These are phyloP conservation scores for Lanistes nyassanus DNA, from an alignment of 1,140 invertebrate species.

Conservation along the genomic window DNA sequence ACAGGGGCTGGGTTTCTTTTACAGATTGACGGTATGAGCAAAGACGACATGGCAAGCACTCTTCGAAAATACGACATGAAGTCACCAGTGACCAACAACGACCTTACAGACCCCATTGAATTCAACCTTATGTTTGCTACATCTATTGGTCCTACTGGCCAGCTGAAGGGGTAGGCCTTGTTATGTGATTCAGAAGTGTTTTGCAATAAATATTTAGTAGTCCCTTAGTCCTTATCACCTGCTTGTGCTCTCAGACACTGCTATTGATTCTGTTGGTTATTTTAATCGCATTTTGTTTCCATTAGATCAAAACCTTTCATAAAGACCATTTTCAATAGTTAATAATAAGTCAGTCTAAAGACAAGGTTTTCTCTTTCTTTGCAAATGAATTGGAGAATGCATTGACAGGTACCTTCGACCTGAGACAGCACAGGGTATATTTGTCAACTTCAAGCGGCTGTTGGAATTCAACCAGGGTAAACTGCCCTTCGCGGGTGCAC, in stretches of 20 bases:
- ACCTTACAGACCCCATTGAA: conserved; percentile 92
- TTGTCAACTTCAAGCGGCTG: conserved; percentile 98
- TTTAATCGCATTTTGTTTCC: no score
- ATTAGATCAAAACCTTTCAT: no score
- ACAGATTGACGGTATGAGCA: conserved; percentile 84
- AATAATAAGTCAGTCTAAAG: no score
- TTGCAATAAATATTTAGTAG: no score
- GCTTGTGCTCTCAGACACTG: no score
- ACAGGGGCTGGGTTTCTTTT: neutral
- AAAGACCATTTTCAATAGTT: no score
- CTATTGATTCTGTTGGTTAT: no score
- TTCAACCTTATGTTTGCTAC: conserved; percentile 99
- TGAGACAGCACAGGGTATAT: conserved; percentile 99
- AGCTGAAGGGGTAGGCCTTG: conserved; percentile 81
- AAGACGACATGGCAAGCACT: conserved; percentile 87
- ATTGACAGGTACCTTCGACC: conserved; percentile 83
- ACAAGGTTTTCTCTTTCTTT: no score
- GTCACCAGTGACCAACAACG: conserved; percentile 93
- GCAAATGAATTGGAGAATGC: no score
- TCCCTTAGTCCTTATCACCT: no score
- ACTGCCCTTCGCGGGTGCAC: conserved; percentile 97
- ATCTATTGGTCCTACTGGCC: conserved; percentile 94
- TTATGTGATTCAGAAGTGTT: neutral
- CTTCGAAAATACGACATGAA: conserved; percentile 92
- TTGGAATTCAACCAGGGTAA: conserved; percentile 97